phyloP scores from a whole-genome alignment of 2,888 invertebrate species.

The Aleiodes alternator region DNA sequence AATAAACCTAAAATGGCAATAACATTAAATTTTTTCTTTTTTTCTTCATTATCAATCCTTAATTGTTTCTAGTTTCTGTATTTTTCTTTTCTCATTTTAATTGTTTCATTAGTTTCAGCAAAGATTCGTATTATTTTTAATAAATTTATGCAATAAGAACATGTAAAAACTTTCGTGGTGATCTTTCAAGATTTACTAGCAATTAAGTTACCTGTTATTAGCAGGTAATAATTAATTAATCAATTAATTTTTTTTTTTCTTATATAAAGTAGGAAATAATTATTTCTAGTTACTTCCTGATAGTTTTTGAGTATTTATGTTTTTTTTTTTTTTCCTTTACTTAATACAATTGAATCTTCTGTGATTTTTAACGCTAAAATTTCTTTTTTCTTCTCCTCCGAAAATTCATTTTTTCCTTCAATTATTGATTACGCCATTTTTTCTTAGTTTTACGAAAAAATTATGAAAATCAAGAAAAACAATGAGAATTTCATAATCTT shows the following conservation, averaged over 20 bases:
- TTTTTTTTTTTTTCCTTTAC: constrained; percentile 57
- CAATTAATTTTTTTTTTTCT: constrained; percentile 56
- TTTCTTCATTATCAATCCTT: neutral
- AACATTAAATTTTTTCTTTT: constrained; percentile 34
- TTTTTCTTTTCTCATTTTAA: constrained; percentile 61
- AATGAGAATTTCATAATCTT: constrained; percentile 13
- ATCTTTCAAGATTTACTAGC: constrained; percentile 59
- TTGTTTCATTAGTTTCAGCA: constrained; percentile 50
- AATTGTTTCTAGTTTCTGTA: constrained; percentile 33
- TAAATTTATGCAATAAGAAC: constrained; percentile 44
- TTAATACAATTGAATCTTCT: constrained; percentile 33
- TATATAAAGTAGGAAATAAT: constrained; percentile 73
- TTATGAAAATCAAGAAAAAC: constrained; percentile 37
- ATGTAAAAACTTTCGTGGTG: constrained; percentile 71
- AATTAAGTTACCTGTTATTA: constrained; percentile 54
- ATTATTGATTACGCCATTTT: too few relatives aligned
- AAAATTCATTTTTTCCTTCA: too few relatives aligned
- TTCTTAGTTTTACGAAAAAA: too few relatives aligned
- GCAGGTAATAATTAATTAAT: constrained; percentile 64
- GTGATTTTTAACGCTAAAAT: constrained; percentile 45
- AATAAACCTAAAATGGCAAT: constrained; percentile 44
- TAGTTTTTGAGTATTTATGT: constrained; percentile 69
- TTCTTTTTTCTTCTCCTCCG: constrained; percentile 47
- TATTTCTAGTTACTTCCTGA: constrained; percentile 52
- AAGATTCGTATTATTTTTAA: constrained; percentile 49